Conservation (phyloP, 2,888 invertebrate species). For the Baccha elongata region DNA sequence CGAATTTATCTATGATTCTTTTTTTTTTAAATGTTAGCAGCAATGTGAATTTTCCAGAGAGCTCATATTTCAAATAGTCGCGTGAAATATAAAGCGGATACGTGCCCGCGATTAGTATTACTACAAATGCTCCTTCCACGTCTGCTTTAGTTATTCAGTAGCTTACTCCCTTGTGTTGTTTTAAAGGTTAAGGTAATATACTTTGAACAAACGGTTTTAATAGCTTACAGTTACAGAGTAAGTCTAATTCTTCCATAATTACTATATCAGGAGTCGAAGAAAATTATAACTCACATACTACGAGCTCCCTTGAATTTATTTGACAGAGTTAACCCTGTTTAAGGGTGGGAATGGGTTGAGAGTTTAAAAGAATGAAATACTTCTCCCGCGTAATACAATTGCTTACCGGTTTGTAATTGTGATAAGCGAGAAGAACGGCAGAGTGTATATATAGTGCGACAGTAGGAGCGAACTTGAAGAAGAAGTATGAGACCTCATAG, state of each 20-base stretch:
- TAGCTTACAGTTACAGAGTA: slow-evolving; percentile 28
- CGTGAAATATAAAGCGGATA: slow-evolving; percentile 69
- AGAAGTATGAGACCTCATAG: slow-evolving; percentile 39
- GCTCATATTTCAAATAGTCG: slow-evolving; percentile 71
- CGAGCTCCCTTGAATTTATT: slow-evolving; percentile 39
- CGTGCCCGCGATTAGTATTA: slow-evolving; percentile 66
- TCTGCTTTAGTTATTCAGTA: slow-evolving; percentile 54
- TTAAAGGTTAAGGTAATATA: neutral
- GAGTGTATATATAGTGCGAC: neutral
- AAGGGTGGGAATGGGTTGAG: slow-evolving; percentile 8
- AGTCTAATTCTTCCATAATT: slow-evolving; percentile 51
- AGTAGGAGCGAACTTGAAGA: slow-evolving; percentile 6
- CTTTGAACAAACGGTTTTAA: slow-evolving; percentile 41
- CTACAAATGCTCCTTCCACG: slow-evolving; percentile 50
- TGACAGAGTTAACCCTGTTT: slow-evolving; percentile 55
- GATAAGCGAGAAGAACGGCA: slow-evolving; percentile 53
- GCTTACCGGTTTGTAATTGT: slow-evolving; percentile 73
- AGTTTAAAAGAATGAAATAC: slow-evolving; percentile 49
- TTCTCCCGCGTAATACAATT: slow-evolving; percentile 62
- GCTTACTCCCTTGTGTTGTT: neutral
- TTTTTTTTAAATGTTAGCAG: slow-evolving; percentile 13
- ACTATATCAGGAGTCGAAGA: slow-evolving; percentile 55
- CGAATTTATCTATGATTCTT: slow-evolving; percentile 39
- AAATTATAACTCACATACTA: slow-evolving; percentile 55
- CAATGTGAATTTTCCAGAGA: slow-evolving; percentile 39